Base-by-base conservation (phyloP, 2,113 vertebrate species). In the Cephalopterus ornatus region DNA sequence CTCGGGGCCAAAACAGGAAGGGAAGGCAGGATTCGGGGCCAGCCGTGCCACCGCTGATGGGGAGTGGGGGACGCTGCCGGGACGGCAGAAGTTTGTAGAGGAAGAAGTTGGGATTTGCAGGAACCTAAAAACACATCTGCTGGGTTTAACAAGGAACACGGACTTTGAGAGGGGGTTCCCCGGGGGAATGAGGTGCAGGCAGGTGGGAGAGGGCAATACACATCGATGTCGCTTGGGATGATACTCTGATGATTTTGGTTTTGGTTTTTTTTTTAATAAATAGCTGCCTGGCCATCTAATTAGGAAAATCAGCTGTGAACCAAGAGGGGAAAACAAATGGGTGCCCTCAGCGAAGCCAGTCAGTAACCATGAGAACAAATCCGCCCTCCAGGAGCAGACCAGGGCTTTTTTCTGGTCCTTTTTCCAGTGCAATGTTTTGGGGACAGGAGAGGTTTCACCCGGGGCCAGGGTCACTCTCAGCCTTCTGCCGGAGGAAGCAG, bases 41-140 rank as follows among this genome's bases (percentile, higher is more conserved):
- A 81, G 56, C 68, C 26, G 5, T 3, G 5, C 42, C 15, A 23
- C 3, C 39, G 44, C 5, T 9, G 37, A 10, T 19, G 41, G 41
- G 33, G 73, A 32, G 44, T 20, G n/a, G 28, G n/a, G 58, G 63
- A 12, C 27, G 1, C 53, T 39, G 72, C 56, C 27, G 39, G 47
- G 33, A 8, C 68, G 44, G 55, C 26, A 8, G 59, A 66, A 66
- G 19, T 28, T 86, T 33, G 10, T 0, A 65, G 35, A 66, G 42
- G 56, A 80, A 67, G 47, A 68, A 63, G 67, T 1, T 15, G 2
- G 89, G 19, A 67, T 61, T 21, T 13, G 41, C 23, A 42, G 42
- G 70, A 14, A 66, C n/a, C 2, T 1, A 20, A n/a, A 41, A 59
- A 1, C 3, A 4, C 4, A 3, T 16, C 39, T 73, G 50, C n/a